These are phyloP conservation scores for Distichodus sexfasciatus DNA, from an alignment of 2,797 vertebrate species.

Conservation along the genomic window DNA sequence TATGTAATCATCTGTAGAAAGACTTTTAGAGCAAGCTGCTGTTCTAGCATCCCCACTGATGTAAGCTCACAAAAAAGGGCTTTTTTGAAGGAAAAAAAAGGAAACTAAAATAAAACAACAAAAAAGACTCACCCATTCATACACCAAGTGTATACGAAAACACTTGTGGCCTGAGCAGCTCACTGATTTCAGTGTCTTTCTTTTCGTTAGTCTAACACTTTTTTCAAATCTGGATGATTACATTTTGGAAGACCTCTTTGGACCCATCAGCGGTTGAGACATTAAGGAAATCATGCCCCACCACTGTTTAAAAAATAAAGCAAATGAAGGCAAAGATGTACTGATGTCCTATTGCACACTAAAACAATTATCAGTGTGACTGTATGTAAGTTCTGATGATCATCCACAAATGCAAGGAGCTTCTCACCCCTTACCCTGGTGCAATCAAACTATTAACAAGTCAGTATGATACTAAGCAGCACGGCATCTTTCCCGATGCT, in stretches of 20 bases:
- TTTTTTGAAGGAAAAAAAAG: background rate
- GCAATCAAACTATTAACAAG: slow-evolving; percentile 16
- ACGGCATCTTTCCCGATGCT: background rate
- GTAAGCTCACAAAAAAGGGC: background rate
- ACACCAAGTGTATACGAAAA: slow-evolving; percentile 54
- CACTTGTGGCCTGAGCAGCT: slow-evolving; percentile 3
- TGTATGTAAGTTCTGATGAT: slow-evolving; percentile 14
- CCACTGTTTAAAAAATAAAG: slow-evolving; percentile 18
- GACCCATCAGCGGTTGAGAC: slow-evolving; percentile 33
- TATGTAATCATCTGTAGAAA: background rate
- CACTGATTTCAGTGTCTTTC: slow-evolving; percentile 16
- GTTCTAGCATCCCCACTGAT: background rate
- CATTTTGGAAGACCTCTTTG: slow-evolving; percentile 33
- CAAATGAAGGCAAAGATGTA: background rate
- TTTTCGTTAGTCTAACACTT: background rate
- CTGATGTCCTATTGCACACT: background rate
- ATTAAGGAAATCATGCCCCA: slow-evolving; percentile 12
- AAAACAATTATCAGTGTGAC: background rate
- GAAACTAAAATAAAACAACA: background rate
- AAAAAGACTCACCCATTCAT: slow-evolving; percentile 58
- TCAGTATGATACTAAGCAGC: background rate
- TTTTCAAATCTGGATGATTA: slow-evolving; percentile 5
- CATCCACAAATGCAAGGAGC: slow-evolving; percentile 4
- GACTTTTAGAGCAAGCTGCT: background rate
- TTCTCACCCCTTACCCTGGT: background rate